These are phyloP conservation scores for Holothuria leucospilota DNA, from an alignment of 53 echinoderm and acorn worm species.

Conservation along the genomic window DNA sequence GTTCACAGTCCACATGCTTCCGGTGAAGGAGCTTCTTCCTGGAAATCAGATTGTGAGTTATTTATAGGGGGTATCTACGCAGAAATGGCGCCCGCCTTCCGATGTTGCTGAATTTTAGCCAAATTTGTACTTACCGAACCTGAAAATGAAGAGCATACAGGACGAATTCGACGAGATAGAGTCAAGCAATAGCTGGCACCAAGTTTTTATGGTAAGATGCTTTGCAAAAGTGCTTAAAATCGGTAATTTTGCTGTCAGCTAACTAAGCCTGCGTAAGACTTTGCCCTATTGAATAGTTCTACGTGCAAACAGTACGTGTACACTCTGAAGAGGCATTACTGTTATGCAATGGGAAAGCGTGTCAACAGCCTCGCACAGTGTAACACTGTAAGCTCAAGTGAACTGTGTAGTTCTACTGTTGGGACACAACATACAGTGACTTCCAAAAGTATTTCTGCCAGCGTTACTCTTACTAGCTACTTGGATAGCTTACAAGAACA, in stretches of 20 bases:
- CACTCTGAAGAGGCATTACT: too few relatives aligned
- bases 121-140: not conserved
- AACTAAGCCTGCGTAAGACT: too few relatives aligned
- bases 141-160: constrained; percentile 64
- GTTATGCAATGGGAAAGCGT: too few relatives aligned
- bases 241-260: not conserved
- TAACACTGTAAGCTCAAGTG: too few relatives aligned
- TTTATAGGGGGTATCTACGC: constrained; percentile 54
- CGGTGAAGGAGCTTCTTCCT: constrained; percentile 37
- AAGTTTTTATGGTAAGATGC: constrained; percentile 65
- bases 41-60: constrained; percentile 49
- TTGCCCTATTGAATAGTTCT: too few relatives aligned
- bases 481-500: too few relatives aligned
- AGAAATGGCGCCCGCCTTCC: constrained; percentile 38
- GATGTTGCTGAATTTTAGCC: constrained; percentile 18
- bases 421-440: too few relatives aligned
- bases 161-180: constrained; percentile 77
- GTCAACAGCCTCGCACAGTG: too few relatives aligned
- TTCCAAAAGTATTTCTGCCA: too few relatives aligned
- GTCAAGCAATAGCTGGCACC: constrained; percentile 60
- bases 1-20: constrained; percentile 37
- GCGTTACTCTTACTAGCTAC: too few relatives aligned
- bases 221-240: not conserved
- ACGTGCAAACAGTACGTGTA: too few relatives aligned
- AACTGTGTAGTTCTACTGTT: too few relatives aligned